Evolutionary conservation across 1,140 invertebrate species (phyloP), one percentile per base, ranked within the genome.

Genomic region (Drosophila prosaltans): DNA sequence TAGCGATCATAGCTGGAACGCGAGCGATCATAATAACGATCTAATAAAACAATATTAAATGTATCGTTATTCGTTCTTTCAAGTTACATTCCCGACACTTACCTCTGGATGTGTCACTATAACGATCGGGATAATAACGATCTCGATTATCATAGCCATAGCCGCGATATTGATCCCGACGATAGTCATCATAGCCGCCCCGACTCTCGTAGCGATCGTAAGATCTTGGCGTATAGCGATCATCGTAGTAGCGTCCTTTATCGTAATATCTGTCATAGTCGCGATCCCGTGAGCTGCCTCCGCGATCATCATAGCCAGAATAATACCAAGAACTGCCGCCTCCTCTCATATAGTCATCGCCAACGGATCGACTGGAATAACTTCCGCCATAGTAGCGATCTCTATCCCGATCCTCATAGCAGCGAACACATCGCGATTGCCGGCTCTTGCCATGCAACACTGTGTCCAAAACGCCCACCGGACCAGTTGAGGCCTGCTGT

Each of bases 151-250:
- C 83, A 24, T 86, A 79, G 90, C 69, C 83, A 65, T 80, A 72
- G 2, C 78, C 74, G 16, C 80, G 80, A 28, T 91, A 88, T 8
- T 69, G 10, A 10, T 78, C 71, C 5, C 77, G 39, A 7, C 88
- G 65, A 3, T 92, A 92, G 7, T 93, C 91, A 3, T 90, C 91
- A 10, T 85, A 88, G 58, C 92, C 91, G 2, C 81, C 88, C 24
- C 80, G 76, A 0, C 82, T 83, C 57, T 93, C 93, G 59, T 93
- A 93, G 26, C 93, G 89, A 65, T 92, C 91, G 39, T 91, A 91
- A 3, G 75, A 78, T 28, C 89, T 74, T 0, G 84, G 69, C 0
- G 64, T 28, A n/a, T 92, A 92, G 0, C 90, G 86, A 68, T 92
- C 89, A 6, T 92, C 91, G 28, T 81, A 82, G 7, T 64, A 62